phyloP scores from a whole-genome alignment of 2,888 invertebrate species.

The Dynastes grantii region DNA sequence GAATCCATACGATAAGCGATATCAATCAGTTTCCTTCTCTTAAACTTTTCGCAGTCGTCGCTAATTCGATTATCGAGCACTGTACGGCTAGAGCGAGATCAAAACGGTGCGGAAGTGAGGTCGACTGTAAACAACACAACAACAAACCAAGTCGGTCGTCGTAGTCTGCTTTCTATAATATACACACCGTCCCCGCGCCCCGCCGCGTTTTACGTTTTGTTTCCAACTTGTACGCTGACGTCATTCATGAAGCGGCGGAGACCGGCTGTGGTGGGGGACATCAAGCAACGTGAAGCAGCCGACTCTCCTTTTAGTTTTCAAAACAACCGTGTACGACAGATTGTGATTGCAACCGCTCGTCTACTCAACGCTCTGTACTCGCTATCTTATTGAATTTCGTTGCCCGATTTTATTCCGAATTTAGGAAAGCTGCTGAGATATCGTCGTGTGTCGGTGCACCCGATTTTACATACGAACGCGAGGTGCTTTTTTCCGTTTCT shows the following conservation, averaged over 20 bases:
- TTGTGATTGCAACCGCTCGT: neutral
- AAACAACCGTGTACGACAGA: constrained; percentile 49
- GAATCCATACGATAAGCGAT: too few relatives aligned
- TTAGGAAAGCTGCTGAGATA: neutral
- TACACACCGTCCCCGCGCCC: constrained; percentile 4
- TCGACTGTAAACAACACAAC: constrained; percentile 37
- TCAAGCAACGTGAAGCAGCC: constrained; percentile 39
- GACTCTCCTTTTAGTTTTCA: constrained; percentile 47
- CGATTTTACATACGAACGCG: neutral
- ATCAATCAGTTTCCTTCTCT: too few relatives aligned
- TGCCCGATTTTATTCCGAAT: neutral
- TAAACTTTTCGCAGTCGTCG: too few relatives aligned
- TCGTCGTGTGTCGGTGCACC: constrained; percentile 17
- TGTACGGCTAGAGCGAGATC: constrained; percentile 17
- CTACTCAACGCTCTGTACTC: neutral
- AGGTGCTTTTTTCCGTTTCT: neutral
- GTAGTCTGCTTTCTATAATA: constrained; percentile 28
- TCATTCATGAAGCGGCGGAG: constrained; percentile 50
- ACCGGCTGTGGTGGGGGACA: constrained; percentile 33
- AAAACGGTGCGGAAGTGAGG: constrained; percentile 20
- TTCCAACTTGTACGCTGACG: constrained; percentile 53
- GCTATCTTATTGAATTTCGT: constrained; percentile 1
- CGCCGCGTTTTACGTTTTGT: constrained; percentile 48
- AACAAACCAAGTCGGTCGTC: constrained; percentile 2
- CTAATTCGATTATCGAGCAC: neutral